These are phyloP conservation scores for Ptilorrhoa leucosticta DNA, from an alignment of 2,113 vertebrate species.

Conservation along the genomic window DNA sequence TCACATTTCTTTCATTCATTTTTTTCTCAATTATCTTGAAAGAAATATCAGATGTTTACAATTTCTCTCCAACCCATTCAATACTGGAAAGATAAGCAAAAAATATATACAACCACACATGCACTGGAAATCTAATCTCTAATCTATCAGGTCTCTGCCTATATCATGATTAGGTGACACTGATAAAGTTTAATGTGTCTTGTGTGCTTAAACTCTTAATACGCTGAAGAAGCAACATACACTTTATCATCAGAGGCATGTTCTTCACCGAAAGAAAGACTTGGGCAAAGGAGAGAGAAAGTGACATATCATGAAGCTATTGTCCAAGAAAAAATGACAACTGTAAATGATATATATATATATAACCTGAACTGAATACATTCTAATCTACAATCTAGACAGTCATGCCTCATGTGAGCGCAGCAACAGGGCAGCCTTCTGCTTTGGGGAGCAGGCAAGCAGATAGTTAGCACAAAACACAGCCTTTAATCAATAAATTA, in stretches of 20 bases:
- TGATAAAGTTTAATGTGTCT: not conserved
- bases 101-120: not conserved
- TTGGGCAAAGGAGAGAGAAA: not conserved
- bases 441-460: not conserved
- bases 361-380: fast-evolving
- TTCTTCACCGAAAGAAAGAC: not conserved
- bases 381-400: not conserved
- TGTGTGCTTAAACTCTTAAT: not conserved
- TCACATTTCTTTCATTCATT: not conserved
- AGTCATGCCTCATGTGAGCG: no score
- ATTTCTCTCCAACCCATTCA: not conserved
- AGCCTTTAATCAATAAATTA: not conserved
- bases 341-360: not conserved
- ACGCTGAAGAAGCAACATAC: not conserved
- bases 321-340: not conserved
- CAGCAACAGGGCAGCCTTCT: not conserved
- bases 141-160: not conserved
- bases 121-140: not conserved
- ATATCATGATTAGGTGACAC: not conserved
- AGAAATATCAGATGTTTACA: not conserved
- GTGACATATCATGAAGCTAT: not conserved
- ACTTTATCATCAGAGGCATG: not conserved
- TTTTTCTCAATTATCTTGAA: not conserved
- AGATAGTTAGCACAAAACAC: not conserved
- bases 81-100: not conserved